Evolutionary conservation across 2,113 vertebrate species (phyloP).

Genomic region (Seriola rivoliana): DNA sequence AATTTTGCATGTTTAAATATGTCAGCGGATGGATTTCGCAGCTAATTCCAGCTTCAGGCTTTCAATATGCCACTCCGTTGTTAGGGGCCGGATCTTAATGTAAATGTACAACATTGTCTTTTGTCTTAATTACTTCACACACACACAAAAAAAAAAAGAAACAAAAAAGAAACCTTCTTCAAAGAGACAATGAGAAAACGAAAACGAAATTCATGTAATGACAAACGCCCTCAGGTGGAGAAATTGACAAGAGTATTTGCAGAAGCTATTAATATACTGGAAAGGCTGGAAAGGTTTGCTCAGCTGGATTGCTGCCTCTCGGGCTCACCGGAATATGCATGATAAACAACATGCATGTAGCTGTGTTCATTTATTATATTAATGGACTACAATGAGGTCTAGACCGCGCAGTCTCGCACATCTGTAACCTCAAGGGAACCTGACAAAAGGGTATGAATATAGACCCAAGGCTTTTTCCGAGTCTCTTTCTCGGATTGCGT

Average conservation of each 20-base stretch:
- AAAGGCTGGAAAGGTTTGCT: conserved; percentile 35
- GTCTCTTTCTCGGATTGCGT: conserved; percentile 30
- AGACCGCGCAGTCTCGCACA: conserved; percentile 35
- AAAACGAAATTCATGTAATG: conserved; percentile 9
- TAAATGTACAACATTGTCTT: not conserved
- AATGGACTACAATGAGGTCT: conserved; percentile 56
- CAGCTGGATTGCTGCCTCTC: conserved; percentile 32
- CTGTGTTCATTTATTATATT: conserved; percentile 53
- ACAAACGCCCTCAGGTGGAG: conserved; percentile 2
- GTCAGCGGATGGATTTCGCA: conserved; percentile 33
- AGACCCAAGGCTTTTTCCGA: conserved; percentile 12
- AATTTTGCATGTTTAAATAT: conserved; percentile 43
- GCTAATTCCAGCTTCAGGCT: conserved; percentile 27
- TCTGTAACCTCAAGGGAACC: conserved; percentile 58
- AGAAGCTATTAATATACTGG: conserved; percentile 18
- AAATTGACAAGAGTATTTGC: conserved; percentile 25
- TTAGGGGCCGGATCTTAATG: conserved; percentile 3
- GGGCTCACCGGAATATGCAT: conserved; percentile 34
- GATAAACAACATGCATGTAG: conserved; percentile 60
- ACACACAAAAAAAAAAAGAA: no score
- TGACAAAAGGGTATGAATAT: conserved; percentile 32
- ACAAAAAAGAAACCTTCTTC: not conserved
- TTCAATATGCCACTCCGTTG: not conserved
- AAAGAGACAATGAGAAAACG: conserved; percentile 24
- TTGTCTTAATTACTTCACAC: conserved; percentile 12